phyloP scores from a whole-genome alignment of 2,888 invertebrate genomes.

The Sarcophaga caerulescens region DNA sequence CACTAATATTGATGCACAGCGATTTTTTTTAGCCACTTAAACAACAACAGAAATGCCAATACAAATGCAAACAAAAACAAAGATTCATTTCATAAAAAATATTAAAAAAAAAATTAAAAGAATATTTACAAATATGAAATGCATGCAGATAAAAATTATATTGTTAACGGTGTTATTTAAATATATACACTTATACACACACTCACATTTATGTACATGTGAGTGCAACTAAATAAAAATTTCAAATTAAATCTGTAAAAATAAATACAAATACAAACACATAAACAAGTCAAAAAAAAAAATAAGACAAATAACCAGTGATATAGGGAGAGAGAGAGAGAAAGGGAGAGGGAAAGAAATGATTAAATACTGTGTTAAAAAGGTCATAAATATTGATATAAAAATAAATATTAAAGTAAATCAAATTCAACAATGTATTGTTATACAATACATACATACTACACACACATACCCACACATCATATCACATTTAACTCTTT shows the following conservation, averaged over 20 bases:
- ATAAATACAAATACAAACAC: neutral
- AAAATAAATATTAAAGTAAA: conserved; percentile 60
- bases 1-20: neutral
- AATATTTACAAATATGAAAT: neutral
- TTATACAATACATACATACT: neutral
- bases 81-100: neutral
- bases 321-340: too few species aligned
- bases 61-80: neutral
- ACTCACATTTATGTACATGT: too few species aligned
- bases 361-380: conserved; percentile 44
- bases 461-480: neutral
- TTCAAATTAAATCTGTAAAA: neutral
- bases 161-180: neutral
- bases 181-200: neutral
- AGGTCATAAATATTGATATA: conserved; percentile 60
- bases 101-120: neutral
- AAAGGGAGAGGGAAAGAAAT: neutral
- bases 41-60: neutral
- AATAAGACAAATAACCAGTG: neutral
- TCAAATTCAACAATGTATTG: conserved; percentile 27
- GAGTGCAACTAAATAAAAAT: neutral
- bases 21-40: neutral
- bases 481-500: conserved; percentile 12
- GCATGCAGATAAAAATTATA: neutral
- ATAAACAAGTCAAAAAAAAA: neutral